Base-by-base conservation (phyloP, 2,888 invertebrate genomes). In the Desoria tigrina region DNA sequence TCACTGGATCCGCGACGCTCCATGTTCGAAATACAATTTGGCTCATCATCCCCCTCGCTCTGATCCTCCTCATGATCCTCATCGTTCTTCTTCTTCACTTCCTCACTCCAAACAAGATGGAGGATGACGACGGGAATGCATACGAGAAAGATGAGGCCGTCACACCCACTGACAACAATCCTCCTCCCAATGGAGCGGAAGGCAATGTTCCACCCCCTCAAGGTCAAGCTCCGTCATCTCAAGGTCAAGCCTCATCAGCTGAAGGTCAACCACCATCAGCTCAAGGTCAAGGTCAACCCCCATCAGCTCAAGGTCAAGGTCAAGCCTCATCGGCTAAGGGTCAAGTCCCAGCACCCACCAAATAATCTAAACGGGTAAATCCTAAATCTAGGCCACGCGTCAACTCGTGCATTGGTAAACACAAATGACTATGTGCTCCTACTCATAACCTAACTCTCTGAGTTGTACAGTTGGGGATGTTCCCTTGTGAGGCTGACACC, bases 81-180 rank as follows among this genome's bases (percentile, higher is more conserved):
- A 16, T 56, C 18, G 37, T 50, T 9, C 11, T 37, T 14, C 9
- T 65, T 6, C 37, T 61, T 2, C 61, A 61, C 23, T 21, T 53
- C 4, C 11, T 53, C 1, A 61, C 61, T 24, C 61, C 61, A 11
- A 39, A 42, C 28, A 68, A 64, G 27, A 63, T 66, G 62, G 66
- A 66, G 18, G 27, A 64, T 32, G 68, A 68, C 54, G 68, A 68
- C 49, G 68, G 68, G 18, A 64, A 63, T 1, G 42, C 28, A 27
- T 68, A 68, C 59, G 61, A 57, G 16, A 68, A 64, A 27, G 61
- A 64, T 4, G 68, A 64, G 24, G 24, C 61, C 1, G 61, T 61
- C 4, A 24, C 49, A 14, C 60, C 66, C 28, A 27, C 11, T 26
- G 37, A 58, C 14, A 26, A 49, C 7, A n/a, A 39, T 14, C 9